Evolutionary conservation across 2,888 invertebrate species (phyloP).

Genomic region (Drosophila rellima): DNA sequence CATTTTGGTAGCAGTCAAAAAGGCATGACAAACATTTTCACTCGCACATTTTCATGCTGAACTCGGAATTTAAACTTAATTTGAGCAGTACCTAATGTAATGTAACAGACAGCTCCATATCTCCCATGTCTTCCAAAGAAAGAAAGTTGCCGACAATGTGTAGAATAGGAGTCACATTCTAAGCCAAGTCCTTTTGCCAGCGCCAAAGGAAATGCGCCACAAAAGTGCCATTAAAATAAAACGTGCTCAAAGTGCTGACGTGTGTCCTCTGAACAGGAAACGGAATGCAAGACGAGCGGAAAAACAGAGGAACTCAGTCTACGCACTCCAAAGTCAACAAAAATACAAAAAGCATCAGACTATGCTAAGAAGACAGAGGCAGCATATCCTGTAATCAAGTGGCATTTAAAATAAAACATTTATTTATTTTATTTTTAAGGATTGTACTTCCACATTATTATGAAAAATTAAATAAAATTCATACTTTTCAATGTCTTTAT

Average conservation of each 20-base stretch:
- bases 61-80: constrained; percentile 9
- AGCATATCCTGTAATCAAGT: constrained; percentile 18
- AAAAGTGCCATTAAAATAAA: constrained; percentile 77
- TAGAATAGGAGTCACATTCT: constrained; percentile 17
- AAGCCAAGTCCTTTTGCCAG: constrained; percentile 23
- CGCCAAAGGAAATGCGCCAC: constrained; percentile 64
- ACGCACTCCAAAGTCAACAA: constrained; percentile 59
- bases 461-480: no score
- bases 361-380: neutral
- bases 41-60: constrained; percentile 8
- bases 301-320: constrained; percentile 27
- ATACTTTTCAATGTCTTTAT: no score
- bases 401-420: neutral
- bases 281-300: constrained; percentile 2
- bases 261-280: constrained; percentile 23
- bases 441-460: no score
- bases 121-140: constrained; percentile 3
- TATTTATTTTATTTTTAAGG: no score
- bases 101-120: neutral
- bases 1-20: constrained; percentile 6
- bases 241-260: constrained; percentile 71
- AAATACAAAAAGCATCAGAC: constrained; percentile 1
- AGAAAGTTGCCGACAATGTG: constrained; percentile 13
- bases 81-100: constrained; percentile 5
- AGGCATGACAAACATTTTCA: constrained; percentile 6